Evolutionary conservation across 2,797 vertebrate genomes (phyloP), one percentile per base, ranked within the genome.

Genomic region (Pampus argenteus): DNA sequence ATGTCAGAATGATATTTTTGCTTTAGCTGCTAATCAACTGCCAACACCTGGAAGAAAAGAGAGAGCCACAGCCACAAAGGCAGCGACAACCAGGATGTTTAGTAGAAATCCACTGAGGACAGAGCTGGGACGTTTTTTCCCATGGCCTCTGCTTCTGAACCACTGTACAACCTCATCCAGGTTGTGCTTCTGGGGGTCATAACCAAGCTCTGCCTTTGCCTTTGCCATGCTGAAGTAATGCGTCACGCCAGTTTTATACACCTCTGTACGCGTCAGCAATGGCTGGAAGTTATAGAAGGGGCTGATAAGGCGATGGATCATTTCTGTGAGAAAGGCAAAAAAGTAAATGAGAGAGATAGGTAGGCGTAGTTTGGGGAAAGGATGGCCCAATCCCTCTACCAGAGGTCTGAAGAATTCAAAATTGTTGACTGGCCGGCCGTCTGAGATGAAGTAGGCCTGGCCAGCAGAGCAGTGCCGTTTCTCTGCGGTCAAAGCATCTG

Each of bases 401-500:
- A 99, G 86, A 0, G 98, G 97, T 61, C 95, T 91, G 84, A 99
- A 96, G 87, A 99, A 99, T 61, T 99, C 97, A 59, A 99, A 99
- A 84, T 97, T 99, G 89, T 99, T 98, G 61, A 99, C 89, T 0
- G 97, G 97, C n/a, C 71, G 90, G 48, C 96, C 96, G 0, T 99
- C 97, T 0, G 98, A 99, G 84, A 99, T 96, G 44, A 99, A 99
- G 90, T 99, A 99, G 64, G 97, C 93, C 87, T 99, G 96, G 10
- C 98, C 97, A 0, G 96, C 94, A 2, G 97, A 95, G 22, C 91
- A 4, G 59, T 95, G 90, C 65, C 86, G 86, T 66, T 76, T 94
- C 71, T 83, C 75, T 1, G 89, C 81, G 13, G 89, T 92, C 58
- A 99, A 93, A 5, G 95, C 96, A 58, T 94, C 88, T 0, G 93